phyloP scores from a whole-genome alignment of 2,113 vertebrate species.

The Numida meleagris region DNA sequence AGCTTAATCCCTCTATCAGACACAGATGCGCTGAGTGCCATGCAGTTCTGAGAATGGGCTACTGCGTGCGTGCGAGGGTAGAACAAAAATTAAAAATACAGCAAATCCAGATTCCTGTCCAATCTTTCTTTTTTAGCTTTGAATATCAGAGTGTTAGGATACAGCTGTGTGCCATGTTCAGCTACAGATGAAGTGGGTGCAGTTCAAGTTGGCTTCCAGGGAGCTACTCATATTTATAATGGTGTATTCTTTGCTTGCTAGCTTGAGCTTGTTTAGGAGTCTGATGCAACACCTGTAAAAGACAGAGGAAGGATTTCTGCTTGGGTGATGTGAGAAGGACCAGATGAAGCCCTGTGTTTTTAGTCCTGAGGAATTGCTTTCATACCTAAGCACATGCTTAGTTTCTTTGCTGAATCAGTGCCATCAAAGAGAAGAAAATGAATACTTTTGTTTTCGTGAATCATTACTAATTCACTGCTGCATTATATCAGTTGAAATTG shows the following conservation, averaged over 20 bases:
- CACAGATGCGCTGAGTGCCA: not conserved
- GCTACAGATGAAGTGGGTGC: not conserved
- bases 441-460: not conserved
- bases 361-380: no score
- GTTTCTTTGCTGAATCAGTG: not conserved
- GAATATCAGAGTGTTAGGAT: fast-evolving
- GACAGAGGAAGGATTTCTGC: not conserved
- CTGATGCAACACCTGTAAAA: no score
- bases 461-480: no score
- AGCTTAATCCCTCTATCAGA: slow-evolving; percentile 52
- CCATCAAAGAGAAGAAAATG: not conserved
- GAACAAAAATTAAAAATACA: not conserved
- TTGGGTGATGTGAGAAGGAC: fast-evolving
- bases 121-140: fast-evolving
- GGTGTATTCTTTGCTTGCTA: fast-evolving
- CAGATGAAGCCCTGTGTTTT: not conserved
- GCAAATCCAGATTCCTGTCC: not conserved
- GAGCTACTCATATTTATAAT: not conserved
- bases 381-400: fast-evolving
- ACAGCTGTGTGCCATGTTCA: fast-evolving
- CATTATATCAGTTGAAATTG: fast-evolving
- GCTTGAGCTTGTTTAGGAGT: not conserved
- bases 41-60: not conserved
- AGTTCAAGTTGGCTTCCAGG: fast-evolving
- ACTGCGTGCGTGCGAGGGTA: fast-evolving